phyloP scores from a whole-genome alignment of 2,888 invertebrate species.

The Cheilosia vernalis region DNA sequence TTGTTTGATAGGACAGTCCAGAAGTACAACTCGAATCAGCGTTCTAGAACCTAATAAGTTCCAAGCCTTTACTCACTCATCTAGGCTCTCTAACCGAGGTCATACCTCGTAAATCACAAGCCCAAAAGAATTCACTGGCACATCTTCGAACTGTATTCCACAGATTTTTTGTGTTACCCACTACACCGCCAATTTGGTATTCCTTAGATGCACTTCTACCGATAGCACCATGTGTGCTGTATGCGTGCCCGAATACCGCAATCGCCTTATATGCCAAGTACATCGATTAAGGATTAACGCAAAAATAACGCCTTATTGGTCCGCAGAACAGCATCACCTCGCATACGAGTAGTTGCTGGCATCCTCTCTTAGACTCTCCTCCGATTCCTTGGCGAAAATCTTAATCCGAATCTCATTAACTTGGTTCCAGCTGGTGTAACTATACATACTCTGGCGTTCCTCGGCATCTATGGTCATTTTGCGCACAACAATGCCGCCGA shows the following conservation, averaged over 20 bases:
- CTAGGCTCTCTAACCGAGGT: too few relatives aligned
- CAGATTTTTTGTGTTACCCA: not conserved
- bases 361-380: not conserved
- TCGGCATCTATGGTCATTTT: slow-evolving; percentile 54
- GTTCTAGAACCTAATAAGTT: too few relatives aligned
- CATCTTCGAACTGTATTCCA: slow-evolving; percentile 14
- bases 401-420: slow-evolving; percentile 74
- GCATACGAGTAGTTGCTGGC: not conserved
- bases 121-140: too few relatives aligned
- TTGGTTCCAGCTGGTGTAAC: slow-evolving; percentile 50
- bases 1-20: too few relatives aligned
- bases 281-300: slow-evolving; percentile 69
- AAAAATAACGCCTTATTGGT: slow-evolving; percentile 52
- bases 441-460: slow-evolving; percentile 21
- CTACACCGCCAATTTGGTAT: slow-evolving; percentile 20
- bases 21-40: too few relatives aligned
- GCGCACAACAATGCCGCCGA: slow-evolving; percentile 49
- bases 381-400: slow-evolving; percentile 40
- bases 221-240: slow-evolving; percentile 31
- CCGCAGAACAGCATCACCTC: not conserved
- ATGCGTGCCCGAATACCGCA: slow-evolving; percentile 43
- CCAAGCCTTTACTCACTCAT: too few relatives aligned
- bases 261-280: slow-evolving; percentile 63
- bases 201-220: slow-evolving; percentile 3
- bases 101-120: too few relatives aligned